phyloP scores from a whole-genome alignment of 1,140 invertebrate genomes.

The Lepidurus packardi region DNA sequence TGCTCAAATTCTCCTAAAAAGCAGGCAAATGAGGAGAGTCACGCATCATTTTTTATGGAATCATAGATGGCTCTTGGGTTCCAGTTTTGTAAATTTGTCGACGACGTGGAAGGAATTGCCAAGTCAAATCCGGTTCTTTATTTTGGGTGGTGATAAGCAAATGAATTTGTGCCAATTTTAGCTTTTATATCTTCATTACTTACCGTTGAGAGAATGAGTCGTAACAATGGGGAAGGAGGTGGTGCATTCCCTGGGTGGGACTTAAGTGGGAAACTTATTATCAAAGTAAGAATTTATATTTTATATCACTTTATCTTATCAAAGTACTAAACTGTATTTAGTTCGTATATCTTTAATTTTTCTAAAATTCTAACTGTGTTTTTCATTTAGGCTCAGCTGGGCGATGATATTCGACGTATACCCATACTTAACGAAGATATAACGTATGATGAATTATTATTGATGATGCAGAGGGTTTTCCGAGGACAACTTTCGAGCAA shows the following conservation, averaged over 20 bases:
- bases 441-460: conserved; percentile 67
- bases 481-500: conserved; percentile 56
- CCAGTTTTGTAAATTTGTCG: background rate
- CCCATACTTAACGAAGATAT: conserved; percentile 72
- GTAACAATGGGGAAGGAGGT: conserved; percentile 28
- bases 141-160: conserved; percentile 7
- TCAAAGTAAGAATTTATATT: conserved; percentile 42
- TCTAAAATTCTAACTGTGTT: background rate
- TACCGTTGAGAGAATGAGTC: background rate
- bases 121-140: conserved; percentile 1
- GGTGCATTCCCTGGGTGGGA: conserved; percentile 43
- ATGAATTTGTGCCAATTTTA: background rate
- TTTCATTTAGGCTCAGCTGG: conserved; percentile 56
- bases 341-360: background rate
- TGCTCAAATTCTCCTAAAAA: background rate
- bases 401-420: conserved; percentile 64
- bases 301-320: background rate
- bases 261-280: conserved; percentile 52
- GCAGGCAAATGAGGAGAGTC: background rate
- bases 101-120: background rate
- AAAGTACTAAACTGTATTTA: background rate
- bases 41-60: background rate
- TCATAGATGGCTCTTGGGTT: background rate
- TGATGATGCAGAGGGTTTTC: conserved; percentile 73
- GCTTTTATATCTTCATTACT: background rate